Conservation (phyloP, 2,113 vertebrate genomes). For the Paracyprichromis sp. region DNA sequence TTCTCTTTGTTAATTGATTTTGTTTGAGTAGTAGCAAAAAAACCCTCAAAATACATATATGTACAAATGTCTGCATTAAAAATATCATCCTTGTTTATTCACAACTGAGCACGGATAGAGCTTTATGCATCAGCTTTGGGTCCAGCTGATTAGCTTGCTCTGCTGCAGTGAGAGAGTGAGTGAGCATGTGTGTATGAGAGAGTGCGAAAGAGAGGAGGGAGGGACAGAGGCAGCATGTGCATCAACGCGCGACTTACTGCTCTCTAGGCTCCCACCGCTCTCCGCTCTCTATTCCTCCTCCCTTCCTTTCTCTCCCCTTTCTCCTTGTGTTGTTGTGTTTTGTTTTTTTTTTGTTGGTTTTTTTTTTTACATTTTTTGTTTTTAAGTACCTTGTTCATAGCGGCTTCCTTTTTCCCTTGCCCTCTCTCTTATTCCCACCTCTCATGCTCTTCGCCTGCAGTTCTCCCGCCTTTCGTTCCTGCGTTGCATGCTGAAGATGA, state of each 20-base stretch:
- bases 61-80: neutral
- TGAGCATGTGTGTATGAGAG: conserved; percentile 51
- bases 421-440: conserved; percentile 25
- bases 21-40: neutral
- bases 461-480: conserved; percentile 95
- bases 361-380: neutral
- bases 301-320: conserved; percentile 50
- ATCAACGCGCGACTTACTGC: conserved; percentile 66
- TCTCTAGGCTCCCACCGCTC: conserved; percentile 61
- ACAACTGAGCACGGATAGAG: conserved; percentile 58
- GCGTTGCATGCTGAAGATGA: conserved; percentile 94
- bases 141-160: conserved; percentile 90
- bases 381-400: neutral
- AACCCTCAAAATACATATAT: neutral
- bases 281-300: conserved; percentile 35
- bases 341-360: neutral
- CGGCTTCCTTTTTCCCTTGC: neutral
- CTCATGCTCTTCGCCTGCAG: conserved; percentile 70
- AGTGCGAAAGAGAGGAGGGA: conserved; percentile 23
- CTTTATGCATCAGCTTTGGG: conserved; percentile 77
- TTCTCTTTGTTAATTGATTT: neutral
- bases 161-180: conserved; percentile 85
- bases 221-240: conserved; percentile 55
- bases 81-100: conserved; percentile 12
- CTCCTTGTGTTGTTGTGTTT: conserved; percentile 1